Evolutionary conservation across 1,140 invertebrate genomes (phyloP).

Genomic region (Papilio polytes): DNA sequence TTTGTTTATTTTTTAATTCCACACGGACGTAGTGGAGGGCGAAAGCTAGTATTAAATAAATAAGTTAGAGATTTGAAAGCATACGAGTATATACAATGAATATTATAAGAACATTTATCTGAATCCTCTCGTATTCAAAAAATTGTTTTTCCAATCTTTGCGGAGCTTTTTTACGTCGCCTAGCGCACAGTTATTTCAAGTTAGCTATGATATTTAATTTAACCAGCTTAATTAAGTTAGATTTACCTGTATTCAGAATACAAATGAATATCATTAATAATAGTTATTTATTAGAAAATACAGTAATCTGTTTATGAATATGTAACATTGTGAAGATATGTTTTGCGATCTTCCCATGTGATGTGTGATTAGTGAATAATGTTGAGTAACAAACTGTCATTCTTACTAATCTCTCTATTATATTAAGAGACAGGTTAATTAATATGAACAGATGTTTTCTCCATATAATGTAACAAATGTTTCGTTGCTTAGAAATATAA

Average conservation of each 20-base stretch:
- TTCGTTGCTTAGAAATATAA: not conserved
- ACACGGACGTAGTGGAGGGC: too few relatives aligned
- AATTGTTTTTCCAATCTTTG: not conserved
- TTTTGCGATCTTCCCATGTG: not conserved
- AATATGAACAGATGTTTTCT: not conserved
- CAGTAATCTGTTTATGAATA: not conserved
- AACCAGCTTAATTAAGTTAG: too few relatives aligned
- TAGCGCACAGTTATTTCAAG: not conserved
- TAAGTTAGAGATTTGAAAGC: not conserved
- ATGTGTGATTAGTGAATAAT: not conserved
- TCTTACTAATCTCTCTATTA: conserved; percentile 10
- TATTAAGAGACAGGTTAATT: not conserved
- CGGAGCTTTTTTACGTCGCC: not conserved
- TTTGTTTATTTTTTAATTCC: too few relatives aligned
- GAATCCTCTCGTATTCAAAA: too few relatives aligned
- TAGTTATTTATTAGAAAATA: not conserved
- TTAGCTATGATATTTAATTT: not conserved
- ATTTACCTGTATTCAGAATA: not conserved
- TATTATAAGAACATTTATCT: not conserved
- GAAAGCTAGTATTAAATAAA: too few relatives aligned
- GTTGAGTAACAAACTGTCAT: not conserved
- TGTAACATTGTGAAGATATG: not conserved
- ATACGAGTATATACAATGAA: not conserved
- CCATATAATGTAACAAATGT: not conserved
- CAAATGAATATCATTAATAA: too few relatives aligned